Evolutionary conservation across 2,888 invertebrate species (phyloP), one percentile per base, ranked within the genome.

Genomic region (Pammene aurita): DNA sequence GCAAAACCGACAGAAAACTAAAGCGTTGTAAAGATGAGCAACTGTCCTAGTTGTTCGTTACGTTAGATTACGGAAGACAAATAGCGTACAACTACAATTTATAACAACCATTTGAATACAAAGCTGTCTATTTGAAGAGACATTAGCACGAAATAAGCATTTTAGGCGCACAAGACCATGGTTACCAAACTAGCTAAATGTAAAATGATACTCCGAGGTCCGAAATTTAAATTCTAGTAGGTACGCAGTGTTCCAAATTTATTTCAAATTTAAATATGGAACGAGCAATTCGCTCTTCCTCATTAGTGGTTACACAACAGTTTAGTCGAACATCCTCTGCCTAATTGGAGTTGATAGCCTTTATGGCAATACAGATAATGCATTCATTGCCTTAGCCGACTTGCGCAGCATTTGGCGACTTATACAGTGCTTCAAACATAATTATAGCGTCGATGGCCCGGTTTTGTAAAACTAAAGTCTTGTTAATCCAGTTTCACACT

Each of bases 241-340:
- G n/a, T 60, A 60, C 60, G 67, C 62, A 67, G 63, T 72, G 73
- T 79, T 77, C 77, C 74, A 74, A 80, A 76, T 78, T 75, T 72
- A 77, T 77, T 76, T 73, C 35, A 67, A 76, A 79, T 79, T 83
- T 78, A 81, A 82, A 83, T 83, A 79, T 82, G 80, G 81, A 78
- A 75, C 83, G 79, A 66, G 81, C 83, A 90, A 91, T 92, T 91
- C 84, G 78, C 80, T 87, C 91, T 82, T 92, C 92, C 92, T 92
- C 90, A 92, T 92, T 92, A 92, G 83, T 73, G 76, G 79, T 79
- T 76, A 82, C 77, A 82, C 81, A 84, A 79, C 84, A 86, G 84
- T 85, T 86, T 84, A 84, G 82, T 72, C 77, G 78, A 78, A 85
- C 89, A 85, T 91, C 92, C 91, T 89, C 80, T 83, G 67, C 58